Evolutionary conservation across 1,140 invertebrate species (phyloP).

Genomic region (Caenorhabditis briggsae): DNA sequence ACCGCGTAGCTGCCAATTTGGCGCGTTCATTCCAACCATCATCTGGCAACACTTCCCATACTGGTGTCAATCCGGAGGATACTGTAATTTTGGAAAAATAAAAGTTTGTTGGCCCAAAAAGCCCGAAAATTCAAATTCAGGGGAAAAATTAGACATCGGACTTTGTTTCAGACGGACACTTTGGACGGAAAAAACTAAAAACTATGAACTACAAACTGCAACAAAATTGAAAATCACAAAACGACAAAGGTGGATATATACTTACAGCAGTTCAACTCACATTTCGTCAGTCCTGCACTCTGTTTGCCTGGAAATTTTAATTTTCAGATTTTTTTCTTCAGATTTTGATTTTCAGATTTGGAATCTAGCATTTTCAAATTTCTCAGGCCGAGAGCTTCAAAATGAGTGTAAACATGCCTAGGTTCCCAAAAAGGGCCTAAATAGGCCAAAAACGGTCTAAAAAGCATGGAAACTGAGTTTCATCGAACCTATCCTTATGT

Average conservation of each 20-base stretch:
- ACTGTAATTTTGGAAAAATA: not conserved
- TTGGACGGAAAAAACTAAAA: not conserved
- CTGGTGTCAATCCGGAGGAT: slow-evolving; percentile 19
- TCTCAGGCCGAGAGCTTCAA: too few species aligned
- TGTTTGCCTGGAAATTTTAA: slow-evolving; percentile 2
- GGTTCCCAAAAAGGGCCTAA: too few species aligned
- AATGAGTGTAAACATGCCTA: too few species aligned
- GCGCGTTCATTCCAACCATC: not conserved
- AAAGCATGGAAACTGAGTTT: too few species aligned
- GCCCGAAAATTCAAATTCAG: too few species aligned
- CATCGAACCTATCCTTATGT: too few species aligned
- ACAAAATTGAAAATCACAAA: not conserved
- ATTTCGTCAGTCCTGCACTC: slow-evolving; percentile 37
- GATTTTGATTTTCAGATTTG: too few species aligned
- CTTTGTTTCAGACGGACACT: too few species aligned
- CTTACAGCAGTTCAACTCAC: slow-evolving; percentile 52
- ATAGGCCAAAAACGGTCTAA: too few species aligned
- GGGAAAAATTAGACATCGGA: too few species aligned
- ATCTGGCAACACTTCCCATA: slow-evolving; percentile 22
- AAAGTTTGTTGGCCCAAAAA: not conserved
- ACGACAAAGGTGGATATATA: not conserved
- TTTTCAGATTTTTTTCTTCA: not conserved
- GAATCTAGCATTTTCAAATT: too few species aligned
- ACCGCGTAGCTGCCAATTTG: not conserved
- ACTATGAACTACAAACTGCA: too few species aligned